Evolutionary conservation across 2,797 vertebrate genomes (phyloP).

Genomic region (Falco biarmicus): DNA sequence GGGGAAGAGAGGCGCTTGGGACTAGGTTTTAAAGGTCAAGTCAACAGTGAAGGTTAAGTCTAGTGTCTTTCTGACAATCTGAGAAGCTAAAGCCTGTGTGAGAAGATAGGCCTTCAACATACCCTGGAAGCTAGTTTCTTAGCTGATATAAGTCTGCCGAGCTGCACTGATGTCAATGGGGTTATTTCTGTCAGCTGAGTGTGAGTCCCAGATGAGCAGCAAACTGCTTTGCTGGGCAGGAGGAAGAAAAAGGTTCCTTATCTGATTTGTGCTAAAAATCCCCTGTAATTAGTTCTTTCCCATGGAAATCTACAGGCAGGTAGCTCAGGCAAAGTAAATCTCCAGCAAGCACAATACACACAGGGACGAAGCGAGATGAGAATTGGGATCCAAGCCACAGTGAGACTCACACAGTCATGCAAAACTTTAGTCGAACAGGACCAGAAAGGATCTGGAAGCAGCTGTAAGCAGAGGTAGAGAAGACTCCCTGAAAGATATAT

Average conservation of each 20-base stretch:
- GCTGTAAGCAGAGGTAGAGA: background rate
- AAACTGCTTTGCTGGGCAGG: background rate
- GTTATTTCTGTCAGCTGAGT: background rate
- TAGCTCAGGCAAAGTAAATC: background rate
- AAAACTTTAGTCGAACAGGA: background rate
- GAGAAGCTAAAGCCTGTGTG: background rate
- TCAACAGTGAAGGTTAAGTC: background rate
- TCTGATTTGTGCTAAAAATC: background rate
- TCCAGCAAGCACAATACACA: background rate
- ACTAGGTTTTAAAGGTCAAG: constrained; percentile 23
- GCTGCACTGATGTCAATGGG: background rate
- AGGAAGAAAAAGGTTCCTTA: background rate
- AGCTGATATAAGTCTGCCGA: background rate
- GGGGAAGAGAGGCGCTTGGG: background rate
- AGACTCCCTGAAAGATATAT: background rate
- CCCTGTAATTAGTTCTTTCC: background rate
- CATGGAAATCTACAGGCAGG: background rate
- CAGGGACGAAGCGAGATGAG: background rate
- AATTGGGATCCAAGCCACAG: background rate
- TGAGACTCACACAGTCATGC: background rate
- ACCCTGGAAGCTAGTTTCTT: background rate
- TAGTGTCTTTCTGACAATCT: constrained; percentile 9
- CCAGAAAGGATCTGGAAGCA: background rate
- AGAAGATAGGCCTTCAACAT: constrained; percentile 1
- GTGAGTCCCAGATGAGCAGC: background rate